Base-by-base conservation (phyloP, 2,113 vertebrate species). In the Thunnus thynnus region DNA sequence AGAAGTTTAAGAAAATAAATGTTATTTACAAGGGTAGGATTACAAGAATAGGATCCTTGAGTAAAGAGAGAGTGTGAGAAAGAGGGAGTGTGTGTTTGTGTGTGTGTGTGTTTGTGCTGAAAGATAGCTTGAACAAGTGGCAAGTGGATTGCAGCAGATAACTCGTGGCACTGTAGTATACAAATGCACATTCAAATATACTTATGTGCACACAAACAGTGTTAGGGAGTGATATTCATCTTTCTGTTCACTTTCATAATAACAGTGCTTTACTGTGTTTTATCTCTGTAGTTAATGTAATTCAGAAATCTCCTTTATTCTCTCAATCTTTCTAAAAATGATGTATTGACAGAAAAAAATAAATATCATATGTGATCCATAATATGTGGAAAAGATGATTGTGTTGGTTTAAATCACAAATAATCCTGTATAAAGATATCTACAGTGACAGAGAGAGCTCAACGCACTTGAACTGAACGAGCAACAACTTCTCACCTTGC, bases 41-140 rank as follows among this genome's bases (percentile, higher is more conserved):
- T 41, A n/a, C 46, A 41, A 20, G 46, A 55, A 50, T 46, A 4
- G 71, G 50, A 25, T 72, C 17, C 58, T 47, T 50, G 22, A 22
- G 22, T 32, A 41, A 30, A 44, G 32, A 20, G n/a, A 51, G 20
- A 17, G 22, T 54, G 22, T 54, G 25, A 20, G 27, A 27, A 48
- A 27, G n/a, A 72, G 11, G 27, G 16, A 16, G 54, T 22, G 16
- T 36, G 13, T 9, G 51, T 65, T 8, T 60, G 30, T 65, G 62
- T 73, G 13, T 9, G 51, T 65, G 12, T 60, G 30, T 65, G 62
- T 73, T 64, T 58, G 46, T 16, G 11, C 60, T 61, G 52, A 25
- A 54, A n/a, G 20, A 78, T 69, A 46, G 22, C 30, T 50, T 61
- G 3, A 55, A 25, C 27, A 68, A 41, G 41, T 64, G 46, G 60